phyloP scores from a whole-genome alignment of 35 echinoderm and acorn worm species.

The Holothuria glaberrima region DNA sequence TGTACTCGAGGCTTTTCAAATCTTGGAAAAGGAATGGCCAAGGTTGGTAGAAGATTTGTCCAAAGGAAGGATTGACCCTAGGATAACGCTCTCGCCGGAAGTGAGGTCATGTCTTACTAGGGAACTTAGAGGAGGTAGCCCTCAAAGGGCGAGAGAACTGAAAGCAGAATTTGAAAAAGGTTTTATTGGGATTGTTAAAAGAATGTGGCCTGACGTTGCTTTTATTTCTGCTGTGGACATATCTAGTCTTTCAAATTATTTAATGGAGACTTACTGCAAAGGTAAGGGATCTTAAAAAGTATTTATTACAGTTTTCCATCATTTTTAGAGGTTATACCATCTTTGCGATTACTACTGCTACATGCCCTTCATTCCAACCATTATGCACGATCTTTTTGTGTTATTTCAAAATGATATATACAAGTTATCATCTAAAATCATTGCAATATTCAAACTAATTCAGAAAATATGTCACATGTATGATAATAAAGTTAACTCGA shows the following conservation, averaged over 20 bases:
- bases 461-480: too few species aligned
- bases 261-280: constrained; percentile 61
- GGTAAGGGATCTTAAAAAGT: constrained; percentile 29
- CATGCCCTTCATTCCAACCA: too few species aligned
- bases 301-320: too few species aligned
- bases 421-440: too few species aligned
- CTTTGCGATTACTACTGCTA: too few species aligned
- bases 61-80: constrained; percentile 53
- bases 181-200: constrained; percentile 67
- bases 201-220: constrained; percentile 77
- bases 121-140: constrained; percentile 30
- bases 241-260: constrained; percentile 6
- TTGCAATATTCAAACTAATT: too few species aligned
- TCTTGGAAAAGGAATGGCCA: constrained; percentile 67
- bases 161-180: constrained; percentile 73
- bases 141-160: constrained; percentile 64
- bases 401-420: too few species aligned
- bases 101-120: constrained; percentile 20
- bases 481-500: too few species aligned
- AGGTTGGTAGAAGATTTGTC: constrained; percentile 66
- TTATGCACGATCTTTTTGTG: too few species aligned
- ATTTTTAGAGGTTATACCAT: too few species aligned
- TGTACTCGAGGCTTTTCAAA: constrained; percentile 45
- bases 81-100: constrained; percentile 60
- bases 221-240: constrained; percentile 54